These are phyloP conservation scores for Drosophila rubida DNA, from an alignment of 2,888 invertebrate genomes.

Conservation along the genomic window DNA sequence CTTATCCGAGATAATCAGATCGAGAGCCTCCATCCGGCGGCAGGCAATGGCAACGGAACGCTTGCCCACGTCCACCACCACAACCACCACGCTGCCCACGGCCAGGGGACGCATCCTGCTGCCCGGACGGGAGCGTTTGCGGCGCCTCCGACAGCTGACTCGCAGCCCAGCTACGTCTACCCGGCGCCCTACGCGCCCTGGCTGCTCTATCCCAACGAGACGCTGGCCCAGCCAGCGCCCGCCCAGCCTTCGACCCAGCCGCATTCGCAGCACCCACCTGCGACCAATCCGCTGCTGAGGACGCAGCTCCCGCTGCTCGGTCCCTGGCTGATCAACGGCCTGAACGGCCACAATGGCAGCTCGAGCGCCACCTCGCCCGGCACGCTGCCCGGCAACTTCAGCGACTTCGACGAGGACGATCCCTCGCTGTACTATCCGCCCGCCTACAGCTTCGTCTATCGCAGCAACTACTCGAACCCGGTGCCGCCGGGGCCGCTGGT, in stretches of 20 bases:
- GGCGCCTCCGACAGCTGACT: slow-evolving; percentile 69
- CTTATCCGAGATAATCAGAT: slow-evolving; percentile 91
- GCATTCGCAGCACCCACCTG: slow-evolving; percentile 11
- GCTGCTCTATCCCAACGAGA: slow-evolving; percentile 71
- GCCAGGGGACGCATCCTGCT: slow-evolving; percentile 86
- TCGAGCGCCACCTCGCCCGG: slow-evolving; percentile 61
- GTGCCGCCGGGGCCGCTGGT: slow-evolving; percentile 94
- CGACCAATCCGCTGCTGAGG: slow-evolving; percentile 71
- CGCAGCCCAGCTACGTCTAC: slow-evolving; percentile 86
- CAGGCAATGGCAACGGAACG: slow-evolving; percentile 85
- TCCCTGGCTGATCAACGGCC: slow-evolving; percentile 76
- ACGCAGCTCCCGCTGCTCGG: slow-evolving; percentile 70
- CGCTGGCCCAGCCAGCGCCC: slow-evolving; percentile 14
- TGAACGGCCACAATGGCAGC: slow-evolving; percentile 85
- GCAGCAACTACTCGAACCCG: slow-evolving; percentile 89
- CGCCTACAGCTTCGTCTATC: slow-evolving; percentile 94
- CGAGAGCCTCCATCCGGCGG: slow-evolving; percentile 86
- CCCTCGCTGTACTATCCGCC: slow-evolving; percentile 96
- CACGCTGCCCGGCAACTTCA: slow-evolving; percentile 86
- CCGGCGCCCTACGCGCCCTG: slow-evolving; percentile 88
- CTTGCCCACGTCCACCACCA: slow-evolving; percentile 12
- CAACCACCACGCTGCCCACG: slow-evolving; percentile 75
- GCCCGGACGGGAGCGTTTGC: slow-evolving; percentile 86
- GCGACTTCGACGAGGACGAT: slow-evolving; percentile 95
- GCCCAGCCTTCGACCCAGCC: neutral